Evolutionary conservation across 2,797 vertebrate species (phyloP), one percentile per base, ranked within the genome.

Genomic region (Loriculus beryllinus): DNA sequence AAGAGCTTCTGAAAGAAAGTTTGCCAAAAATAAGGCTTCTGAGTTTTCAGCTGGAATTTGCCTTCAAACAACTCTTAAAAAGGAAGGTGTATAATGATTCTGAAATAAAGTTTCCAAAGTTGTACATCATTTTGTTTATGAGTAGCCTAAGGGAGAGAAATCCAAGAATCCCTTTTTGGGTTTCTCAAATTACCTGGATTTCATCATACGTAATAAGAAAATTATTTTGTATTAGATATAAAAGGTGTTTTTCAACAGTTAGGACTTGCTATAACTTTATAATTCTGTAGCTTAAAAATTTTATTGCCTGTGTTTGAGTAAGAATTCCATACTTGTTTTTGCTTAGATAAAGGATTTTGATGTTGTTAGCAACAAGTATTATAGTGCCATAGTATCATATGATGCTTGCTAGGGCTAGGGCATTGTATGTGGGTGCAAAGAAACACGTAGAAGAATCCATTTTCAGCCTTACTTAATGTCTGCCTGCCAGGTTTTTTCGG

Each of bases 141-240:
- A 93, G 79, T 95, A 96, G 96, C 96, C 94, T 64, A 77, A 72
- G 95, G 97, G 95, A 88, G 33, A 96, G 62, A 94, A 91, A 82
- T 86, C 74, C 64, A 95, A 93, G 83, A 80, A 96, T 92, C 48
- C 22, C 64, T 95, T 93, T 95, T 79, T 96, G 92, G 29, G 70
- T 93, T 93, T 96, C 96, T 97, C 95, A 86, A 68, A 82, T 97
- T 96, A 96, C 96, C 70, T 89, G 81, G 88, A 92, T 89, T 96
- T 93, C 90, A 79, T 72, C 77, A 92, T 88, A 82, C 16, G 12
- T 92, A 97, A 95, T 92, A 82, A 86, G 78, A 91, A 96, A 97
- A 97, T 97, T 95, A 97, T 94, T 93, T 92, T 92, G 54, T 56
- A 96, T 96, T 96, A 92, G 93, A 84, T 95, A 91, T 52, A 92